These are phyloP conservation scores for Lophochroa leadbeateri DNA, from an alignment of 2,113 vertebrate species.

Conservation along the genomic window DNA sequence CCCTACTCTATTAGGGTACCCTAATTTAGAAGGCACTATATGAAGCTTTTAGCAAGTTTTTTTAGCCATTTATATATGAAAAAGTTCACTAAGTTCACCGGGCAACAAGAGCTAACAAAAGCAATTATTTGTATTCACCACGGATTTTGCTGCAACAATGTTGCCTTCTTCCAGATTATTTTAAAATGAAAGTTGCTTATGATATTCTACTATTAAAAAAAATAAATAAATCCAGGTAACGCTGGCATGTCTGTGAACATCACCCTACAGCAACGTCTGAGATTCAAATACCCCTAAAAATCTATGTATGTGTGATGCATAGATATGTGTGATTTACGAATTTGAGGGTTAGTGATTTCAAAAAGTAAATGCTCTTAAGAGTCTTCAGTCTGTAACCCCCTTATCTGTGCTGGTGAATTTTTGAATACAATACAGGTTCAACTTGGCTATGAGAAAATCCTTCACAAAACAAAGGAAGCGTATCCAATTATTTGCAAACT, in stretches of 20 bases:
- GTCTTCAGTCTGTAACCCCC: background rate
- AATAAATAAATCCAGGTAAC: background rate
- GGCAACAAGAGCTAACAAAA: background rate
- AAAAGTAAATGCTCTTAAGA: background rate
- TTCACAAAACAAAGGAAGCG: background rate
- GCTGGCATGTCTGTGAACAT: background rate
- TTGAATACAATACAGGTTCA: background rate
- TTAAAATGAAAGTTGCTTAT: background rate
- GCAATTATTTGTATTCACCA: background rate
- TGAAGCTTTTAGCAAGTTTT: background rate
- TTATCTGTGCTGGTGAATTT: background rate
- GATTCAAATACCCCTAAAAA: background rate
- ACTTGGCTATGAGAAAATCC: background rate
- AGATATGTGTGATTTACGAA: background rate
- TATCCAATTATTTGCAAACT: background rate
- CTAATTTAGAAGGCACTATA: background rate
- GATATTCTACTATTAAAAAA: background rate
- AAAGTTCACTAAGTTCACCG: background rate
- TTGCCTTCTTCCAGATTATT: background rate
- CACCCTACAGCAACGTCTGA: background rate
- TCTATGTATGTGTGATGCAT: rapidly evolving
- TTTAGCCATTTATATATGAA: background rate
- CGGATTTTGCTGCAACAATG: background rate
- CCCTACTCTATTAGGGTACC: background rate
- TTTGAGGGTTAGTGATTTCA: background rate